Evolutionary conservation across 53 echinoderm and acorn worm genomes (phyloP), one percentile per base, ranked within the genome.

Genomic region (Holothuria leucospilota): DNA sequence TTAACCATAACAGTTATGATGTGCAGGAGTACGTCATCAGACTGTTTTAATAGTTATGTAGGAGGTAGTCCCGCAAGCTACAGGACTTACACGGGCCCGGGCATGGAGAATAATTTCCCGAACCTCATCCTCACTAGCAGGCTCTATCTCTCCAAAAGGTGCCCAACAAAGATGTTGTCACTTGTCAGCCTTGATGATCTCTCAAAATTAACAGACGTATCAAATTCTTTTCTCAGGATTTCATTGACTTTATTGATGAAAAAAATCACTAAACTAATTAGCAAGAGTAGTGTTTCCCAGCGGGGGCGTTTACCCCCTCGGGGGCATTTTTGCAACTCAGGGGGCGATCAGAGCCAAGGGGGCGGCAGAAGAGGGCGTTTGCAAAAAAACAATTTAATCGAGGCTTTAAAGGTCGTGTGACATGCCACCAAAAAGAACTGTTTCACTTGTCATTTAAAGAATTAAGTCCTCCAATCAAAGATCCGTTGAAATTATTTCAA

Each of bases 121-220:
- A 26, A 77, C 77, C 77, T 49, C 77, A 77, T 77, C 77, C n/a
- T 77, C 77, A 20, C 24, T 77, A 20, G 77, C 26, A 29, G 81
- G 81, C 4, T 11, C 15, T 59, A 61, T 25, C 5, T 16, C n/a
- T 20, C 6, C 23, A 81, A 62, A 25, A 15, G 81, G 29, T 30
- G 27, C 0, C 81, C 81, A 59, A 24, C 14, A 61, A 59, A 81
- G 38, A 13, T 28, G 27, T 27, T 81, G 53, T 81, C 81, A 30
- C 0, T 27, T 81, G 53, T 81, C 81, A 30, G 52, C 81, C 8
- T 2, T n/a, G 60, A 81, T 60, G 52, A 15, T 34, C 1, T 34
- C 3, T 34, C 34, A 34, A 34, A 34, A 34, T 34, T 34, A 34
- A 34, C 34, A 59, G 41, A 59, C 81, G 11, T 59, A n/a, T 52